A percentile compares a stretch with the other conserved stretches of the same genome.
phyloP scores from a whole-genome alignment of 2,888 invertebrate species.

The Watsonalla cultraria region DNA sequence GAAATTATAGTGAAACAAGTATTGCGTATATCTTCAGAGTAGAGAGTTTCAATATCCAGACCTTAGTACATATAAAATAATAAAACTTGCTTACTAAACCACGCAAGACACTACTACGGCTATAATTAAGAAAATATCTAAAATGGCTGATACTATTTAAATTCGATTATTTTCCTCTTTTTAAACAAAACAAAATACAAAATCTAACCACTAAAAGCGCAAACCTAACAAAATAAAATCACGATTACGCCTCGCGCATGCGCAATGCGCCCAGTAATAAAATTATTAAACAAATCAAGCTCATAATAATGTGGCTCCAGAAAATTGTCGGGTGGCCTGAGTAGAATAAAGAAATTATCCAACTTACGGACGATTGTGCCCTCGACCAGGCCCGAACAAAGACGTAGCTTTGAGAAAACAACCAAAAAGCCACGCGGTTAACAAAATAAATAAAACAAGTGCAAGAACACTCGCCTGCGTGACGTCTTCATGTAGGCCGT shows the following conservation, averaged over 20 bases:
- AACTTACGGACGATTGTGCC: conserved; percentile 67
- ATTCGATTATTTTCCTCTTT: not conserved
- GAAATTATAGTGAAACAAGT: no score
- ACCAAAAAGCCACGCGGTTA: conserved; percentile 53
- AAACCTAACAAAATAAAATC: conserved; percentile 51
- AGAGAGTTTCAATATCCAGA: no score
- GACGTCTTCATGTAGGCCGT: conserved; percentile 74
- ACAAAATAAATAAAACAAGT: conserved; percentile 76
- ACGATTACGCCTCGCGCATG: conserved; percentile 34
- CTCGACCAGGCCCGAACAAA: conserved; percentile 63
- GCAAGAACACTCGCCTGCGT: conserved; percentile 74
- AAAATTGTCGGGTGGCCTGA: conserved; percentile 73
- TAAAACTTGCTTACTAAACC: no score
- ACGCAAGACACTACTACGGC: no score
- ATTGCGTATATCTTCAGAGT: no score
- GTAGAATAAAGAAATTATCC: conserved; percentile 77
- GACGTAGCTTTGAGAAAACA: conserved; percentile 67
- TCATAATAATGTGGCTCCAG: conserved; percentile 72
- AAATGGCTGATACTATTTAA: not conserved
- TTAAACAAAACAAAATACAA: conserved; percentile 8
- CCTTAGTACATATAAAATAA: no score
- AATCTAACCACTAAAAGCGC: conserved; percentile 33
- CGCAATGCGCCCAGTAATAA: conserved; percentile 67
- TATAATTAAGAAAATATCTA: no score
- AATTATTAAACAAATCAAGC: conserved; percentile 78